Base-by-base conservation (phyloP, 2,797 vertebrate genomes). In the Cichlasoma orientale region DNA sequence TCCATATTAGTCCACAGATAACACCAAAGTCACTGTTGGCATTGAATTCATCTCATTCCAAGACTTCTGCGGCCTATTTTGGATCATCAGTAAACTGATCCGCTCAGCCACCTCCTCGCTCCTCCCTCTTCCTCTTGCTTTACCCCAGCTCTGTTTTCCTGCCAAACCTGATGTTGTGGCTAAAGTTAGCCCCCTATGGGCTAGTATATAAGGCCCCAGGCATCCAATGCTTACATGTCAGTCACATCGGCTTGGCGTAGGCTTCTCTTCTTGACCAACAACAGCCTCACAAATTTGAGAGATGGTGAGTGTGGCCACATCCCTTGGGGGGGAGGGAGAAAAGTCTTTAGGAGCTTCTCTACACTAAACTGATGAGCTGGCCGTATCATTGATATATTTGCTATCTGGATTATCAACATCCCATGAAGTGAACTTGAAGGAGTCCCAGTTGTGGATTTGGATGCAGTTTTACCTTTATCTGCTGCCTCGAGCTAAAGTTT, bases 121-220 rank as follows among this genome's bases (percentile, higher is more conserved):
- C 93, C 94, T 87, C 93, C 94, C 90, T 90, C 83, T 90, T 92
- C 94, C 84, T 93, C 84, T 93, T 94, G 89, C 92, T 92, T 91
- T 92, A 88, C 87, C 77, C 82, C 85, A 66, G 88, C 88, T 92
- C 91, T 88, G 77, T 92, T 95, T 95, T 88, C 90, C 96, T 94
- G 94, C 96, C 96, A 96, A 96, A 96, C 94, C 94, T 96, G 95
- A 96, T 92, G 93, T 82, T 84, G 93, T 70, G 90, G 93, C 97
- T 98, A 98, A 95, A 97, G 96, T 97, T 98, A 98, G 96, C 90
- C 90, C 85, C 79, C 59, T 36, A 55, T 76, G 83, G 78, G 86
- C 89, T 88, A 75, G 94, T 98, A 98, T 98, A 97, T 96, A 98
- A 98, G 93, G 73, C 86, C 94, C 92, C 91, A 84, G 76, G 94